A percentile compares a stretch with the other conserved stretches of the same genome.
phyloP scores from a whole-genome alignment of 2,888 invertebrate genomes.

The Octodonta nipae region DNA sequence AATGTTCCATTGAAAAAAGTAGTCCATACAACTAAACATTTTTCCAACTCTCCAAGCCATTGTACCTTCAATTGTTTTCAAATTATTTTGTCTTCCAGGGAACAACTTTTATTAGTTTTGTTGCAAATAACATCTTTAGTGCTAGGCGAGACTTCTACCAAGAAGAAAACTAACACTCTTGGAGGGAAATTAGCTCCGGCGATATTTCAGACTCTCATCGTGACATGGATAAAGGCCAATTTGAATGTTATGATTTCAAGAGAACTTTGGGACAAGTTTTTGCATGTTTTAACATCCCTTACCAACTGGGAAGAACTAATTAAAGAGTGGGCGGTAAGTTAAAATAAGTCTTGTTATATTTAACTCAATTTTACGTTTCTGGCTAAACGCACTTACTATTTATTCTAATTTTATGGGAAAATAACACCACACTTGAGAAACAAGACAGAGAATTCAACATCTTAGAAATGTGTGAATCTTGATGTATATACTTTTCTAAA shows the following conservation, averaged over 20 bases:
- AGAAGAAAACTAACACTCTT: slow-evolving; percentile 60
- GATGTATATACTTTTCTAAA: too few relatives aligned
- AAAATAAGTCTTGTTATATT: too few relatives aligned
- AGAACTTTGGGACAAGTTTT: slow-evolving; percentile 87
- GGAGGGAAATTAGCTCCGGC: slow-evolving; percentile 75
- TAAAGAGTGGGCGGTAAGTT: slow-evolving; percentile 84
- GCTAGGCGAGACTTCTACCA: slow-evolving; percentile 63
- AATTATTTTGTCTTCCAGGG: slow-evolving; percentile 42
- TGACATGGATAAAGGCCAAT: slow-evolving; percentile 96
- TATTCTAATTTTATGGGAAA: too few relatives aligned
- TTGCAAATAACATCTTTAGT: slow-evolving; percentile 85
- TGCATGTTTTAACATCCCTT: slow-evolving; percentile 71
- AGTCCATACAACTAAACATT: too few relatives aligned
- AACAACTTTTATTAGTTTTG: slow-evolving; percentile 72
- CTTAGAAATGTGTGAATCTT: too few relatives aligned
- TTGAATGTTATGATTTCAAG: slow-evolving; percentile 80
- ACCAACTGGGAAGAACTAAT: slow-evolving; percentile 91
- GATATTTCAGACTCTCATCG: slow-evolving; percentile 83
- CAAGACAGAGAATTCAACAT: too few relatives aligned
- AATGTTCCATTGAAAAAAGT: too few relatives aligned
- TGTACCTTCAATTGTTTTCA: too few relatives aligned
- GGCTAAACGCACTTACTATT: too few relatives aligned
- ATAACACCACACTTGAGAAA: too few relatives aligned
- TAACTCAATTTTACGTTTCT: too few relatives aligned
- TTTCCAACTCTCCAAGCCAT: too few relatives aligned